Percentiles rank a stretch among this genome's conserved stretches.
Evolutionary conservation across 1,140 invertebrate species (phyloP).

Genomic region (Saccostrea glomerata): DNA sequence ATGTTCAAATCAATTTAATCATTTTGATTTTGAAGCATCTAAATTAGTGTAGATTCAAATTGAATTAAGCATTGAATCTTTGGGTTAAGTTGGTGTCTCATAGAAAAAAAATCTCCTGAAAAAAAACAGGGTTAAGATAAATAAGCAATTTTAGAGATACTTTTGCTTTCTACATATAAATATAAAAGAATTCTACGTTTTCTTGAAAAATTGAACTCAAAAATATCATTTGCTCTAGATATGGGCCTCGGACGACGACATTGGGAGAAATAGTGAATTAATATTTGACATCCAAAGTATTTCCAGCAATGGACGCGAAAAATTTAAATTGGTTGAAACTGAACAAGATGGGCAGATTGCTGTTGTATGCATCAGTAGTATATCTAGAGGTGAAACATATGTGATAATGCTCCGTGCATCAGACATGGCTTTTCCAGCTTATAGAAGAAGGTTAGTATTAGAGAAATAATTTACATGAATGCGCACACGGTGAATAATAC

Average conservation of each 20-base stretch:
- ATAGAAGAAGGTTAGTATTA: neutral
- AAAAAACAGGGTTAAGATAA: too few species aligned
- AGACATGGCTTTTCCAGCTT: neutral
- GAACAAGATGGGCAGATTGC: neutral
- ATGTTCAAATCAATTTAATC: too few species aligned
- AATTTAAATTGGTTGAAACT: neutral
- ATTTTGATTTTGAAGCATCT: too few species aligned
- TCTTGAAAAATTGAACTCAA: neutral
- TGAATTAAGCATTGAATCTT: too few species aligned
- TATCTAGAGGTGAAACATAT: conserved; percentile 3
- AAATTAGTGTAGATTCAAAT: too few species aligned
- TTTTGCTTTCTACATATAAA: too few species aligned
- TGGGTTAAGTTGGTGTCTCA: too few species aligned
- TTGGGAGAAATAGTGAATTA: neutral
- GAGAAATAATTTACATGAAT: too few species aligned
- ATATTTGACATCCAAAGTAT: neutral
- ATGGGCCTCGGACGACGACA: neutral
- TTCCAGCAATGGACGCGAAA: neutral
- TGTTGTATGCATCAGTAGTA: neutral
- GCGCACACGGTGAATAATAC: too few species aligned
- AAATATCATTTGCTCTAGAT: neutral
- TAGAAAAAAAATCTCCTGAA: too few species aligned
- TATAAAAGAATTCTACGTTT: too few species aligned
- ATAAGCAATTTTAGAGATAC: too few species aligned
- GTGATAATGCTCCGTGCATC: neutral